Evolutionary conservation across 1,140 invertebrate species (phyloP).

Genomic region (Cydia fagiglandana): DNA sequence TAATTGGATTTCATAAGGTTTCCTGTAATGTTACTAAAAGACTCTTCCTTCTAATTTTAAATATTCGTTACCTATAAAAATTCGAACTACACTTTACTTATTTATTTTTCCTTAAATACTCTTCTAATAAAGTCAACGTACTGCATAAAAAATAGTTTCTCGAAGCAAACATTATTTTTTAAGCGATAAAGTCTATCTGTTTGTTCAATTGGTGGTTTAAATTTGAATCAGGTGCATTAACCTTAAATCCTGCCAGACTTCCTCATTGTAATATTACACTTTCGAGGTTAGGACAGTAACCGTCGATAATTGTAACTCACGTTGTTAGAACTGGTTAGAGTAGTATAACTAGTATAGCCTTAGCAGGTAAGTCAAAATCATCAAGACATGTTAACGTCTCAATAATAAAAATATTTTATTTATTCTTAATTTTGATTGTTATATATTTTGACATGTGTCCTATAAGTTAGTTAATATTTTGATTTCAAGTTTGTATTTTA

Average conservation of each 20-base stretch:
- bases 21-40: no score
- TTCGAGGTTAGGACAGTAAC: slow-evolving; percentile 1
- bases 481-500: no score
- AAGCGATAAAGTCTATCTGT: slow-evolving; percentile 9
- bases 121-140: not conserved
- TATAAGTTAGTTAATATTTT: no score
- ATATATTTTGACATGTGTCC: no score
- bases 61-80: no score
- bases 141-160: not conserved
- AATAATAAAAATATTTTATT: no score
- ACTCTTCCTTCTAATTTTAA: no score
- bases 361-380: not conserved
- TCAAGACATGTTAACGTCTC: not conserved
- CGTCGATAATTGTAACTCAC: slow-evolving; percentile 1
- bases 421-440: no score
- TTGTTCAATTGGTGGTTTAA: slow-evolving; percentile 9
- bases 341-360: not conserved
- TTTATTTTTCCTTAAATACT: no score
- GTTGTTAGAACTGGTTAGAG: not conserved
- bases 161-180: not conserved
- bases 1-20: no score
- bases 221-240: slow-evolving; percentile 5
- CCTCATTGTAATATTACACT: slow-evolving; percentile 15
- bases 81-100: no score
- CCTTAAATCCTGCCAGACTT: slow-evolving; percentile 7